Evolutionary conservation across 2,113 vertebrate species (phyloP), one percentile per base, ranked within the genome.

Genomic region (Cariama cristata): DNA sequence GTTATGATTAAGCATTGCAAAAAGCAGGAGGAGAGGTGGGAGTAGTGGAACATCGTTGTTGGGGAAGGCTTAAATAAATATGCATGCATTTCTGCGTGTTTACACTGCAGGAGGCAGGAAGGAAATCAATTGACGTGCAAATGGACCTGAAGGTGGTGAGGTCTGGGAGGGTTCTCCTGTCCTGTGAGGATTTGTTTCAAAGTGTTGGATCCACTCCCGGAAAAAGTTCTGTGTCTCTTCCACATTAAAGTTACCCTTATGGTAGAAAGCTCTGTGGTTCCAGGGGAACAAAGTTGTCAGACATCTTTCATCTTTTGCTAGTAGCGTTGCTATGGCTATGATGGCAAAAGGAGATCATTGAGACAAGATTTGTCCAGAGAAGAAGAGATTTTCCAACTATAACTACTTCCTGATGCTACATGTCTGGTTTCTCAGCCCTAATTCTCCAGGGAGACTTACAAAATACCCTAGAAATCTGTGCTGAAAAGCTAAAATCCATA

Each of bases 261-360:
- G 76, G 84, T 60, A 97, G 84, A 93, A 94, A 90, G 66, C 77
- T 88, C 92, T 95, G 77, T 85, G 87, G 84, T 97, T 95, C 91
- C 93, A 88, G 62, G 74, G 93, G 84, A 95, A 97, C 69, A 90
- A 94, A 97, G 90, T 93, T 96, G 77, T 97, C 92, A 97, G 74
- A 82, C 80, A 91, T 73, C 93, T 94, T 96, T 97, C 81, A 90
- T 93, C 87, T 93, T 90, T 90, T 87, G 74, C 92, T 94, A 58
- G 84, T 72, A 82, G 49, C 0, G 19, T 91, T 97, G 93, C 92
- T 94, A 93, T 89, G 93, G 66, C 53, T 94, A 58, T 91, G 96
- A 96, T 90, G 87, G 92, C 92, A 95, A 96, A 91, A 97, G 92
- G 69, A 96, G 87, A 90, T 94, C 66, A 53, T 8, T 85, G 95